Evolutionary conservation across 2,113 vertebrate genomes (phyloP), one percentile per base, ranked within the genome.

Genomic region (Gasterosteus aculeatus): DNA sequence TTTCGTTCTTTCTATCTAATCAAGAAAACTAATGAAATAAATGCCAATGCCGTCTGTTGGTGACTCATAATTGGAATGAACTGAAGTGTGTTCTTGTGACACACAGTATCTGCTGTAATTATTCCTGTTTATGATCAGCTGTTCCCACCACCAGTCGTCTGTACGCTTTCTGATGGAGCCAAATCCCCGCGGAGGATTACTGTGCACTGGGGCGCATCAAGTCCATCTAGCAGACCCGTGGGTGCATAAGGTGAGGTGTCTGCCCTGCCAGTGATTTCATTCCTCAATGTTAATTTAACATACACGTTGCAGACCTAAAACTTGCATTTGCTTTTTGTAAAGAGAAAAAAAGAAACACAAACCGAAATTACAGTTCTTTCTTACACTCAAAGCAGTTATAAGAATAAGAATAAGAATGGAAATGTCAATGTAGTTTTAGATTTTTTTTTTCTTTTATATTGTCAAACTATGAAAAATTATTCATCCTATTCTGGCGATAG

Each of bases 181-280:
- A 95, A 96, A 95, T 95, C 94, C 91, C 91, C 88, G 89, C 92
- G 93, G 90, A 94, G 93, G 93, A 96, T 95, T 94, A 95, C 83
- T 86, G 75, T 82, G 72, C 85, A 79, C 54, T 62, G 87, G 90
- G 79, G 65, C 85, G 92, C 92, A 90, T 91, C 89, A 82, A 88
- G 77, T 85, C 89, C 95, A 90, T 91, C 92, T 88, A 82, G 79
- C 73, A 66, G 68, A 75, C 88, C 69, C 68, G 93, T 65, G 86
- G 66, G 62, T 86, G 73, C 44, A 58, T 18, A 47, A 85, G 85
- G 85, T 88, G 78, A 88, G 78, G 29, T 77, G 76, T 78, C 66
- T 63, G 71, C 53, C 63, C 57, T 71, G 58, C 22, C 46, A 59
- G 82, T 51, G 46, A 77, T 71, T 79, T 10, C 74, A 72, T 82